Conservation (phyloP, 2,113 vertebrate genomes). For the Grallaria varia region DNA sequence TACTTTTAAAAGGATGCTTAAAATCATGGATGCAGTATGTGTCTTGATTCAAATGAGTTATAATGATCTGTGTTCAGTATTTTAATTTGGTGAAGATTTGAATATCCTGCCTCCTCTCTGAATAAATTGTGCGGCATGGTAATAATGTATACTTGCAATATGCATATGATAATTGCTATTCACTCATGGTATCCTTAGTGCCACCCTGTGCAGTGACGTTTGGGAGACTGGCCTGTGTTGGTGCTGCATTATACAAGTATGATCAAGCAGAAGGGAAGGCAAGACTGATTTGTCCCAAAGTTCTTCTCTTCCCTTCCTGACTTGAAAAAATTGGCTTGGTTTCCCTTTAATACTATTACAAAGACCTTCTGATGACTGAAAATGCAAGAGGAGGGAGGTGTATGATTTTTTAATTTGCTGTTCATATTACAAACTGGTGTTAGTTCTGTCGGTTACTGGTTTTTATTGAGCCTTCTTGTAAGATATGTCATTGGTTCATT, state of each 20-base stretch:
- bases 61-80: slow-evolving; percentile 13
- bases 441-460: background rate
- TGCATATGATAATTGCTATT: background rate
- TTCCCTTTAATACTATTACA: background rate
- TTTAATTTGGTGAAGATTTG: slow-evolving; percentile 17
- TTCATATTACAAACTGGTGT: background rate
- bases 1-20: slow-evolving; percentile 19
- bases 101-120: background rate
- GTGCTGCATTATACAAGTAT: background rate
- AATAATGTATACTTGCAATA: background rate
- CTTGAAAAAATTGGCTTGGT: background rate
- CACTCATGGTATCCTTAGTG: background rate
- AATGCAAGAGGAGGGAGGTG: background rate
- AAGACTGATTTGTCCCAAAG: background rate
- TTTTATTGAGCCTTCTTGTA: background rate
- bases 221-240: background rate
- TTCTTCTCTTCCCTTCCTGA: background rate
- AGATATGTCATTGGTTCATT: background rate
- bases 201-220: background rate
- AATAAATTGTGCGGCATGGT: background rate
- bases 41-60: slow-evolving; percentile 34
- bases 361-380: background rate
- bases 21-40: background rate
- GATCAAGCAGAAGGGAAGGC: background rate
- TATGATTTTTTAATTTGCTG: background rate